Base-by-base conservation (phyloP, 1,140 invertebrate species). In the Yoshiicerus persimilis region DNA sequence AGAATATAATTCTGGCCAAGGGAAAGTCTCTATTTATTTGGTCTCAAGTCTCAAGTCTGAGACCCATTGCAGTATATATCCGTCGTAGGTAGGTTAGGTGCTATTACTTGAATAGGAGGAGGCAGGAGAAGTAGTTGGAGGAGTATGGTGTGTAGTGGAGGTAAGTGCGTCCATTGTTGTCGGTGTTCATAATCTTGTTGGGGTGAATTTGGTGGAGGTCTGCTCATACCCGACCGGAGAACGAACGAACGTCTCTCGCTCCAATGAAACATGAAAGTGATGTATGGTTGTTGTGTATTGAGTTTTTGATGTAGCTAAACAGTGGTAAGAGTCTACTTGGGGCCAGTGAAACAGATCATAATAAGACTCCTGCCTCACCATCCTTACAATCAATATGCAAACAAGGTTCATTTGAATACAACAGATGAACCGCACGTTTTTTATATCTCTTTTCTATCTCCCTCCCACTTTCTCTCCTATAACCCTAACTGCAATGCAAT, bases 321-420 rank as follows among this genome's bases (percentile, higher is more conserved):
- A 87, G 70, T 89, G 86, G 85, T 84, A 89, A 89, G 86, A 87
- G 86, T 89, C 85, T 89, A 87, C 85, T 87, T 84, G 85, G 77
- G 86, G 85, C 83, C 86, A 75, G 85, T 86, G 87, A 88, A 86
- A 89, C 75, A 89, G 84, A 88, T 88, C 87, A 88, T 89, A 89
- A 89, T 88, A 89, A 87, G 84, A 64, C 62, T 86, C 34, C 62
- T 39, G 30, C 83, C 23, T 80, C 75, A 87, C 85, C 88, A 86
- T 84, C 66, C 75, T 75, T 11, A 39, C 84, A 89, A 89, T 89
- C 89, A 89, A 89, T 89, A 89, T 89, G 89, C 87, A 89, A 89
- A 89, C 84, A 41, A 83, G 32, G 64, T 77, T 88, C 87, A 89
- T 89, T 89, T 89, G 89, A 89, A 89, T 89, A 89, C 87, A 85